A percentile compares a stretch with the other conserved stretches of the same genome.
Conservation (phyloP, 1,140 invertebrate species). For the Dreissena polymorpha region DNA sequence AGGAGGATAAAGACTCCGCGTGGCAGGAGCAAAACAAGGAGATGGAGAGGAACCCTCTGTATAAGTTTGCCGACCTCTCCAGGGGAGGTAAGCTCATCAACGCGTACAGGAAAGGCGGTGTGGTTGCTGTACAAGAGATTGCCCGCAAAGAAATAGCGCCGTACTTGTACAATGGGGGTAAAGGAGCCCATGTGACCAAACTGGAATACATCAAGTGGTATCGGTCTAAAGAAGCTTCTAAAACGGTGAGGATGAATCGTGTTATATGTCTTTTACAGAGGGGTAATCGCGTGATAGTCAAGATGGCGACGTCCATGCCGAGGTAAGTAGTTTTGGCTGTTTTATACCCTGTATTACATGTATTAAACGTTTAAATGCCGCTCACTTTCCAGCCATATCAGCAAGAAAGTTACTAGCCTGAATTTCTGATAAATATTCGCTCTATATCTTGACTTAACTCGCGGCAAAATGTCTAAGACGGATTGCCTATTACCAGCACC, state of each 20-base stretch:
- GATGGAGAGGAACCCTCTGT: conserved; percentile 79
- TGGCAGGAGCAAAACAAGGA: conserved; percentile 81
- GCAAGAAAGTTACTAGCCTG: too few species aligned
- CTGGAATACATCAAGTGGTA: conserved; percentile 96
- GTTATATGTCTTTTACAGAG: too few species aligned
- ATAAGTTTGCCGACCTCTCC: conserved; percentile 79
- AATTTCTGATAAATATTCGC: too few species aligned
- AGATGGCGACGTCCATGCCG: too few species aligned
- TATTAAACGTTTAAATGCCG: too few species aligned
- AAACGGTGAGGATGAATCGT: conserved; percentile 8
- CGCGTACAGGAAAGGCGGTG: conserved; percentile 88
- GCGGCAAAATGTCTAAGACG: too few species aligned
- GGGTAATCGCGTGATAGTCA: too few species aligned
- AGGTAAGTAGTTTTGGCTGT: too few species aligned
- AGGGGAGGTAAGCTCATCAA: conserved; percentile 84
- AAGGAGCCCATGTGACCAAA: conserved; percentile 91
- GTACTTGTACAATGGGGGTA: conserved; percentile 94
- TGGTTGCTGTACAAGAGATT: conserved; percentile 88
- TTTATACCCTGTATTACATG: too few species aligned
- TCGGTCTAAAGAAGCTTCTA: conserved; percentile 34
- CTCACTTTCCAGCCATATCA: too few species aligned
- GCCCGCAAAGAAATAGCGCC: conserved; percentile 93
- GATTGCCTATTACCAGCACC: too few species aligned
- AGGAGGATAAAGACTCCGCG: conserved; percentile 75
- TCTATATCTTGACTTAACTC: too few species aligned